Percentiles rank a stretch among this genome's conserved stretches.
phyloP scores from a whole-genome alignment of 2,797 vertebrate genomes.

The Schizopygopsis malacanthus region DNA sequence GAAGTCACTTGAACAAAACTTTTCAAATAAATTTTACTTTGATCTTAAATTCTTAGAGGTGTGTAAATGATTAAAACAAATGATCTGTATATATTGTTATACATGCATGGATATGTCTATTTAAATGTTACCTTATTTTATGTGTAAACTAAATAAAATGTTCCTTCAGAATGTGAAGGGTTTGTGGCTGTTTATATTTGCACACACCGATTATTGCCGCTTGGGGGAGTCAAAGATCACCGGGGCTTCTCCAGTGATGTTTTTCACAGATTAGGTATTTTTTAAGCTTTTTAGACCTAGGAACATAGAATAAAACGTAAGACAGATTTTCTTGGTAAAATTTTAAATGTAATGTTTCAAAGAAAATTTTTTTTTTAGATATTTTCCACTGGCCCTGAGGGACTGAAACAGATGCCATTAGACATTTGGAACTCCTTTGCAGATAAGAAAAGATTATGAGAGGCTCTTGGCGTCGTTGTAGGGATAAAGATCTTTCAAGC shows the following conservation, averaged over 20 bases:
- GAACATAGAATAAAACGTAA: not conserved
- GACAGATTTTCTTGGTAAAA: not conserved
- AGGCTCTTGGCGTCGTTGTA: not conserved
- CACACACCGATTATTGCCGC: constrained; percentile 46
- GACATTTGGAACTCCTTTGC: not conserved
- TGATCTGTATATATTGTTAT: constrained; percentile 64
- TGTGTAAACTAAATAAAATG: constrained; percentile 60
- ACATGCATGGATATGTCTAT: constrained; percentile 58
- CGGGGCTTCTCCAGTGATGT: not conserved
- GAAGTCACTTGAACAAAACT: constrained; percentile 76
- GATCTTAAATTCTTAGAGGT: constrained; percentile 13
- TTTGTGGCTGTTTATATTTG: constrained; percentile 23
- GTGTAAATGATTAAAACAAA: constrained; percentile 56
- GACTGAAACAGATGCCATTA: not conserved
- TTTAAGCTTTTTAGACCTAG: not conserved
- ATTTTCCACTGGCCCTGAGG: not conserved
- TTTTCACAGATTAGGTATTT: not conserved
- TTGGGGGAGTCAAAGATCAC: constrained; percentile 59
- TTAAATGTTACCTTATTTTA: constrained; percentile 60
- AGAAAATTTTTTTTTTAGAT: not conserved
- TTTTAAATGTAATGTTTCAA: not conserved
- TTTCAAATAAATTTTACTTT: not conserved
- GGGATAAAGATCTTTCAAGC: constrained; percentile 4
- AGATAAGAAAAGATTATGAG: not conserved
- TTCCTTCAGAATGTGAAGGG: constrained; percentile 19